phyloP scores from a whole-genome alignment of 2,888 invertebrate species.

The Oxyteleia sp. region DNA sequence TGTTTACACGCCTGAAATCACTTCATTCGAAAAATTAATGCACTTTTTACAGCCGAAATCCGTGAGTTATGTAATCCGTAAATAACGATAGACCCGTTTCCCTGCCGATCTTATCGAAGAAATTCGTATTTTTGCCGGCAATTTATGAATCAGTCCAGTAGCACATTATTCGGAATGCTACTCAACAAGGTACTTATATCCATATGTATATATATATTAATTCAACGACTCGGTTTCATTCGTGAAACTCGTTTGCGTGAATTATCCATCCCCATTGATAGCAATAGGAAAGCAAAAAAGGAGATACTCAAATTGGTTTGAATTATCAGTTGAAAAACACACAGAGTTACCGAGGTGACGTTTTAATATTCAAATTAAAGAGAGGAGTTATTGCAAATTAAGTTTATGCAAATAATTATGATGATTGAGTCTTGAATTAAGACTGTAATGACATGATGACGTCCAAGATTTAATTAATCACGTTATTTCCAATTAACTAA shows the following conservation, averaged over 20 bases:
- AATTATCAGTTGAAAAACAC: slow-evolving; percentile 7
- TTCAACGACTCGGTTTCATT: slow-evolving; percentile 48
- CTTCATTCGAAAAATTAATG: slow-evolving; percentile 62
- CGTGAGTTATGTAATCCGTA: slow-evolving; percentile 41
- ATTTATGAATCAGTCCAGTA: slow-evolving; percentile 63
- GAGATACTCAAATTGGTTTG: slow-evolving; percentile 24
- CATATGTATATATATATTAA: slow-evolving; percentile 40
- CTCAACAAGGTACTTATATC: slow-evolving; percentile 53
- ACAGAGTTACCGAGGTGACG: slow-evolving; percentile 3
- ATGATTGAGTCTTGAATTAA: too few relatives aligned
- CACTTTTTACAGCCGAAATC: slow-evolving; percentile 43
- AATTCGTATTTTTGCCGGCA: slow-evolving; percentile 51
- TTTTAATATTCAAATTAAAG: neutral
- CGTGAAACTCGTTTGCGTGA: slow-evolving; percentile 60
- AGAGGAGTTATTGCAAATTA: neutral
- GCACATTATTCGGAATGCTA: slow-evolving; percentile 65
- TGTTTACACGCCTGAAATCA: slow-evolving; percentile 60
- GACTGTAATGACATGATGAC: too few relatives aligned
- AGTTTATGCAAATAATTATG: too few relatives aligned
- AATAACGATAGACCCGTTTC: slow-evolving; percentile 37
- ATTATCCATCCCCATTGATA: slow-evolving; percentile 54
- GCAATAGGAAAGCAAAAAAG: slow-evolving; percentile 19
- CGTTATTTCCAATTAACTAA: too few relatives aligned
- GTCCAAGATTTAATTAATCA: too few relatives aligned
- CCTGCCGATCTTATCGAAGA: slow-evolving; percentile 48